Conservation (phyloP, 2,888 invertebrate genomes). For the Maniola hyperantus region DNA sequence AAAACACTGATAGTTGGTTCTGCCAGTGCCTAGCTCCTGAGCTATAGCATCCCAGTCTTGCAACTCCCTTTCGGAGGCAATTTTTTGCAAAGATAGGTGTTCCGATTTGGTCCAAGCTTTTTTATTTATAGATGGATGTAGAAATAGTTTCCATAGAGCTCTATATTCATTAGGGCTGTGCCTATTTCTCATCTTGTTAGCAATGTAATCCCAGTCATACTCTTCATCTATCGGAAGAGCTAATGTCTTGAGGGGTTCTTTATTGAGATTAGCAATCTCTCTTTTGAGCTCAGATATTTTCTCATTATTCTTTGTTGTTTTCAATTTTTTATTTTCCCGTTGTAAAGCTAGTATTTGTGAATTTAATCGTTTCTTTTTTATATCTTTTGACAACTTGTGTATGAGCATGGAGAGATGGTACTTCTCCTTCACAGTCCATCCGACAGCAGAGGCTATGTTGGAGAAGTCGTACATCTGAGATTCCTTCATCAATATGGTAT, state of each 20-base stretch:
- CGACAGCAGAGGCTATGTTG: constrained; percentile 64
- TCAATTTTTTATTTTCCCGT: constrained; percentile 41
- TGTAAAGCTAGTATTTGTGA: constrained; percentile 50
- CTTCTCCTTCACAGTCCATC: constrained; percentile 84
- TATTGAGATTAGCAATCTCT: constrained; percentile 49
- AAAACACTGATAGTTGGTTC: constrained; percentile 88
- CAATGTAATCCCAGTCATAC: constrained; percentile 84
- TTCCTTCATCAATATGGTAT: constrained; percentile 71
- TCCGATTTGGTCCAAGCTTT: constrained; percentile 59
- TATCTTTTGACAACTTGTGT: constrained; percentile 58
- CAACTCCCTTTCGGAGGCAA: constrained; percentile 59
- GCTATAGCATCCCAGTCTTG: constrained; percentile 88
- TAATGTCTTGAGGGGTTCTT: constrained; percentile 53
- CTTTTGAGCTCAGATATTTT: constrained; percentile 45
- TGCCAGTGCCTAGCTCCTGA: constrained; percentile 73
- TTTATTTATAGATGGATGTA: constrained; percentile 86
- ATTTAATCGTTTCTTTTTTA: constrained; percentile 48
- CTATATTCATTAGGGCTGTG: constrained; percentile 85
- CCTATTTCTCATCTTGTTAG: constrained; percentile 72
- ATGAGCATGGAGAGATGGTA: constrained; percentile 75
- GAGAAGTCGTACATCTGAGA: constrained; percentile 73
- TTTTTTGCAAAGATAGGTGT: constrained; percentile 52
- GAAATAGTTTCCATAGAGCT: constrained; percentile 87
- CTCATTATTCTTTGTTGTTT: constrained; percentile 29
- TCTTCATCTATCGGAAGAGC: constrained; percentile 64